phyloP scores from a whole-genome alignment of 1,140 invertebrate species.

The Megalonaias nervosa region DNA sequence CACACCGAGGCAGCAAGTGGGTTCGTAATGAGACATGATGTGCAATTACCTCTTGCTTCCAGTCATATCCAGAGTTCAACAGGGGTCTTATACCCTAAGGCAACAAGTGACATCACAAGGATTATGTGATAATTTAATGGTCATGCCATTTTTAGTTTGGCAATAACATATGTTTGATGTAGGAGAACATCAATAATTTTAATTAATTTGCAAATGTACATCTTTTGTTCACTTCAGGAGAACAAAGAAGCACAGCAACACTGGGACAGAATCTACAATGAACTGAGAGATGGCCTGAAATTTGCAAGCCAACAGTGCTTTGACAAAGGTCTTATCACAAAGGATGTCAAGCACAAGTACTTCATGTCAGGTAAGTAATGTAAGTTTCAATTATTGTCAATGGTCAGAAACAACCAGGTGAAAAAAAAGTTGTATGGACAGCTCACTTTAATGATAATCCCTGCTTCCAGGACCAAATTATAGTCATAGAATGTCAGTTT shows the following conservation, averaged over 20 bases:
- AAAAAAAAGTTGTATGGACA: too few species aligned
- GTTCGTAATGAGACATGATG: neutral
- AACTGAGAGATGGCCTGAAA: conserved; percentile 35
- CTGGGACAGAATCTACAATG: conserved; percentile 34
- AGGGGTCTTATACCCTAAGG: neutral
- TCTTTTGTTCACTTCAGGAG: conserved; percentile 15
- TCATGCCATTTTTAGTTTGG: neutral
- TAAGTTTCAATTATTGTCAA: too few species aligned
- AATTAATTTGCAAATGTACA: neutral
- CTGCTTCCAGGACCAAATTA: too few species aligned
- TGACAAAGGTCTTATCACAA: conserved; percentile 41
- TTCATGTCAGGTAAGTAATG: conserved; percentile 56
- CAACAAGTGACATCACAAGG: neutral
- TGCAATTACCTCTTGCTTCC: conserved; percentile 1
- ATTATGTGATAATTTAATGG: neutral
- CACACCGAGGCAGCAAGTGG: too few species aligned
- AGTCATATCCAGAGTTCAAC: neutral
- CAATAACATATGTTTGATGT: too few species aligned
- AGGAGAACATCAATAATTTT: neutral
- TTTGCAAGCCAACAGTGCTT: conserved; percentile 46
- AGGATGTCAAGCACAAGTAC: conserved; percentile 53
- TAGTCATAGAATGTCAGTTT: too few species aligned
- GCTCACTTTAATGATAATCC: too few species aligned
- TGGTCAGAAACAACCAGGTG: too few species aligned
- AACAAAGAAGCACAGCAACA: conserved; percentile 27